Base-by-base conservation (phyloP, 2,797 vertebrate genomes). In the Tragelaphus eurycerus region DNA sequence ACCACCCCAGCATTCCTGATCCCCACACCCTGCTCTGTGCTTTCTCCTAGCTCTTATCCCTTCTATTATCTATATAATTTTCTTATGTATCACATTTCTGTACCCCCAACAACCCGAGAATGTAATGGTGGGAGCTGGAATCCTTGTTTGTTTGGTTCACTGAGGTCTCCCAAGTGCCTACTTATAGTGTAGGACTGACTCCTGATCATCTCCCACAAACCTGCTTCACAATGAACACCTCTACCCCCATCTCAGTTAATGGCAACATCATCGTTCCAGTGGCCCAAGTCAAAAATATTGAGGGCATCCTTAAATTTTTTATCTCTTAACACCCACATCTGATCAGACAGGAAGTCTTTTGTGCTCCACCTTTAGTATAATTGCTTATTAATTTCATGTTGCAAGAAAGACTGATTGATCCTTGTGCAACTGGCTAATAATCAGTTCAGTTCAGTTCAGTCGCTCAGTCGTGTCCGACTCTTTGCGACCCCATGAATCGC, bases 331-430 rank as follows among this genome's bases (percentile, higher is more conserved):
- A 95, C 87, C 52, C 31, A 87, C 50, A 95, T 89, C 43, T 34
- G 78, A 85, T 85, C 92, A 60, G 52, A 91, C 90, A 93, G 81
- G 79, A 96, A 90, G 48, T 76, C 23, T 34, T 95, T 31, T 67
- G 55, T 86, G 17, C 34, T 94, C 86, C 86, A 96, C 93, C 83
- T 85, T 90, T 71, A 90, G 95, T 95, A 88, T 89, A 95, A 96
- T 96, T 97, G 88, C 92, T 94, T 59, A 90, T 14, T 92, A 83
- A 81, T 87, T 96, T 95, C 83, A 85, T 81, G 86, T 81, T 79
- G 86, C 84, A 89, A 82, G 79, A 91, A 92, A 12, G 34, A 90
- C 34, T 92, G 23, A 91, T 74, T 43, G 79, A 95, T 74, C 10
- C 43, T 85, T 93, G 86, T 14, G n/a, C 95, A 71, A 59, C 14